A percentile compares a stretch with the other conserved stretches of the same genome.
These are phyloP conservation scores for Tiliqua scincoides DNA, from an alignment of 2,113 vertebrate genomes.

Conservation along the genomic window DNA sequence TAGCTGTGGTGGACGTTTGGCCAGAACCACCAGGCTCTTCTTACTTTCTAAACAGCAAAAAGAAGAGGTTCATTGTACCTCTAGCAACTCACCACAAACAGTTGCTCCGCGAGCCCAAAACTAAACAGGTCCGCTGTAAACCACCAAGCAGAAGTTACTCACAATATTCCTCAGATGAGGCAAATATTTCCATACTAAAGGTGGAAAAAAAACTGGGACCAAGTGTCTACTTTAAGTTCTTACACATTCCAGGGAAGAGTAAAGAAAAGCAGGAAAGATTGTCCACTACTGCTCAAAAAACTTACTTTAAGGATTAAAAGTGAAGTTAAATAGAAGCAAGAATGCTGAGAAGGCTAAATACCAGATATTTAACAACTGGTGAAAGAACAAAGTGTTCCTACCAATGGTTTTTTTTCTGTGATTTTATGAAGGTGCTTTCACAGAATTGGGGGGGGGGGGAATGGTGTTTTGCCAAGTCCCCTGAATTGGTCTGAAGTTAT, in stretches of 20 bases:
- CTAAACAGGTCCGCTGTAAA: neutral
- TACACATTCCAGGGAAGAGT: neutral
- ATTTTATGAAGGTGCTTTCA: neutral
- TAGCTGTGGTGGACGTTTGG: too few species aligned
- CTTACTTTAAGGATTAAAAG: neutral
- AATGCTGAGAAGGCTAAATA: neutral
- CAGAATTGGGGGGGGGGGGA: neutral
- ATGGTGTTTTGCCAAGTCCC: neutral
- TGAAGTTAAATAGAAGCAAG: too few species aligned
- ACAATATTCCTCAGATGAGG: neutral
- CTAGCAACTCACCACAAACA: too few species aligned
- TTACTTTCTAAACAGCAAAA: neutral
- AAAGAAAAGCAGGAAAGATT: neutral
- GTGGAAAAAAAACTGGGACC: constrained; percentile 3
- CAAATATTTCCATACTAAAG: neutral
- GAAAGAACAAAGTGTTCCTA: neutral
- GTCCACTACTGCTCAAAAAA: neutral
- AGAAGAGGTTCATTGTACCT: neutral
- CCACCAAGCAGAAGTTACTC: neutral
- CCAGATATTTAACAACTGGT: neutral
- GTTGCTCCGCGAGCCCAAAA: neutral
- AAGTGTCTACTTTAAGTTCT: neutral
- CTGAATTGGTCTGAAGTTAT: neutral
- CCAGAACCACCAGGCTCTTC: neutral
- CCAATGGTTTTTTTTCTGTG: neutral